Base-by-base conservation (phyloP, 2,113 vertebrate genomes). In the Dermatemys mawii region DNA sequence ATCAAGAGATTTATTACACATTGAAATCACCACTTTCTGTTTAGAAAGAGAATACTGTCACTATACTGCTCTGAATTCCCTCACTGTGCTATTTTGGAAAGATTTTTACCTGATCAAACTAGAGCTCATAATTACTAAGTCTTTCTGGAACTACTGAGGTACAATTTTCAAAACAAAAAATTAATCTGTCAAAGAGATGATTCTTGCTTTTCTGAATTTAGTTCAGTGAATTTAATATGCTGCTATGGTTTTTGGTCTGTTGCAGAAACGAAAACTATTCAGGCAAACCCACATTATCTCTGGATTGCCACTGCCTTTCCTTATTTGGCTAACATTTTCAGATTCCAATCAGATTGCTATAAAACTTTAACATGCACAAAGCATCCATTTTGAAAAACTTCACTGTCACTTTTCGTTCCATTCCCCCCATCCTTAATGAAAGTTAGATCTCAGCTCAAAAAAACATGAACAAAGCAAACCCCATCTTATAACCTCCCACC, bases 321-420 rank as follows among this genome's bases (percentile, higher is more conserved):
- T 98, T 98, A 98, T 98, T 98, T 98, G 98, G 98, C 98, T 98
- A 98, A 98, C 97, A 97, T 97, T 97, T 97, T 96, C 98, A 98
- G 98, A 98, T 98, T 98, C 98, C 98, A 97, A 98, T 98, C 98
- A 97, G 97, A 96, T 97, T 96, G 98, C 98, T 98, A 98, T 98
- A 98, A 98, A 98, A 98, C 95, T 98, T 98, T 98, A 98, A 97
- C 97, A 95, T 98, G 97, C 97, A 98, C 98, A 98, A 98, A 98
- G 98, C 97, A 98, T 97, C 98, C 98, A 98, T 98, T 98, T 98
- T 98, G 97, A 98, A 95, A 97, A 97, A 97, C 95, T 97, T 96
- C 89, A 95, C 79, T 96, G 91, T 82, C 94, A 93, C 92, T 93
- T 97, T 96, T 88, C 88, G 82, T 95, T 92, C 87, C 75, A 51